phyloP scores from a whole-genome alignment of 2,888 invertebrate species.

The Ophion costatus region DNA sequence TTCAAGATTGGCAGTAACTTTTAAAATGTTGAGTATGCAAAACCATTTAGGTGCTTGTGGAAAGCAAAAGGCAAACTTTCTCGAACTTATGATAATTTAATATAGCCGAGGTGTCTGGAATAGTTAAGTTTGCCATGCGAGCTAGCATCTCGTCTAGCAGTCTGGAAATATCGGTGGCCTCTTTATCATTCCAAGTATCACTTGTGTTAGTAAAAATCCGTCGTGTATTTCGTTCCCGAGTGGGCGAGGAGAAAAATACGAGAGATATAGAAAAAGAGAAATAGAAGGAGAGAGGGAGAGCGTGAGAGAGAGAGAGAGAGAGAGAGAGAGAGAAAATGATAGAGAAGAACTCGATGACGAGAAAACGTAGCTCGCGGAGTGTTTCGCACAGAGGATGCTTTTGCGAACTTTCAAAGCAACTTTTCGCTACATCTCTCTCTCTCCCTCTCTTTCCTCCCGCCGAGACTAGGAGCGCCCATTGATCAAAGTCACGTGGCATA shows the following conservation, averaged over 20 bases:
- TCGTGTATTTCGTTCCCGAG: not conserved
- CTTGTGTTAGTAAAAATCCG: constrained; percentile 21
- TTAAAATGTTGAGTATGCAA: no score
- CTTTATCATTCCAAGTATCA: not conserved
- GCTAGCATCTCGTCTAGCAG: constrained; percentile 23
- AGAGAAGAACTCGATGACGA: constrained; percentile 47
- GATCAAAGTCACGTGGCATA: constrained; percentile 70
- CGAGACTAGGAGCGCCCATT: constrained; percentile 62
- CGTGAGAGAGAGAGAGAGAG: constrained; percentile 11
- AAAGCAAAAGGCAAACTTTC: no score
- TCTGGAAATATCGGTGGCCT: constrained; percentile 2
- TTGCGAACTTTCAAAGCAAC: constrained; percentile 69
- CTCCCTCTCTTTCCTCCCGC: constrained; percentile 15
- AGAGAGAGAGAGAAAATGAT: constrained; percentile 16
- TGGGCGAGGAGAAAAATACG: constrained; percentile 18
- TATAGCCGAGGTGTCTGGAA: not conserved
- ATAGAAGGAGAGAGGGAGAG: constrained; percentile 11
- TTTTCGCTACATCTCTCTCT: constrained; percentile 49
- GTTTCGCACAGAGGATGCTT: constrained; percentile 54
- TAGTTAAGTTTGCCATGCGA: not conserved
- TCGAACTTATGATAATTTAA: not conserved
- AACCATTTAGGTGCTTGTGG: no score
- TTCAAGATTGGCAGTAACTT: no score
- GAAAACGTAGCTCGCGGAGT: constrained; percentile 47
- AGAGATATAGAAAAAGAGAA: not conserved